Evolutionary conservation across 2,888 invertebrate species (phyloP).

Genomic region (Smittia aterrima): DNA sequence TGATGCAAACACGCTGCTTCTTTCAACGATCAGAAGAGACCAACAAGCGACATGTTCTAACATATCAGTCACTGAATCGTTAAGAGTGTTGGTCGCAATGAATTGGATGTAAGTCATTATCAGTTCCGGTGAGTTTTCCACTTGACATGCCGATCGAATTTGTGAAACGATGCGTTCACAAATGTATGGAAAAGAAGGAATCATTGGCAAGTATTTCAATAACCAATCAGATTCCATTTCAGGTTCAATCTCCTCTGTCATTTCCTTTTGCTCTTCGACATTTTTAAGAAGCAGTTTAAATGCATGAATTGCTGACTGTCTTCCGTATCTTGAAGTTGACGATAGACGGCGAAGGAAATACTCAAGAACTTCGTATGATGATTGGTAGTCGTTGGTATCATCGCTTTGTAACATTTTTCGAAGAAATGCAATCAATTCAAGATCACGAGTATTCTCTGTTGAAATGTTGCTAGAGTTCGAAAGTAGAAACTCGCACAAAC

Average conservation of each 20-base stretch:
- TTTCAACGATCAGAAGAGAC: slow-evolving; percentile 86
- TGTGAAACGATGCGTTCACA: slow-evolving; percentile 68
- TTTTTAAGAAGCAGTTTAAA: slow-evolving; percentile 65
- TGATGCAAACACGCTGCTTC: slow-evolving; percentile 80
- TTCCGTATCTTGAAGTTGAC: slow-evolving; percentile 73
- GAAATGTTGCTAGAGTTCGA: slow-evolving; percentile 65
- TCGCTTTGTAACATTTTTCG: slow-evolving; percentile 56
- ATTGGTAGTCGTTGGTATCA: slow-evolving; percentile 56
- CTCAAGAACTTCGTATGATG: slow-evolving; percentile 81
- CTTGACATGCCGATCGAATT: slow-evolving; percentile 82
- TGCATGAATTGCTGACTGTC: slow-evolving; percentile 70
- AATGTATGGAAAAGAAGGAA: slow-evolving; percentile 75
- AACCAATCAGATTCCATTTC: slow-evolving; percentile 56
- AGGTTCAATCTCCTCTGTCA: slow-evolving; percentile 53
- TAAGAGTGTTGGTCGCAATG: slow-evolving; percentile 70
- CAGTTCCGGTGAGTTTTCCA: slow-evolving; percentile 78
- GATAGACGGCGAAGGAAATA: slow-evolving; percentile 84
- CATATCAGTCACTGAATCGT: slow-evolving; percentile 65
- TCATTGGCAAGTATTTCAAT: slow-evolving; percentile 64
- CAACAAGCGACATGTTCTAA: slow-evolving; percentile 75
- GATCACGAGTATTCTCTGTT: slow-evolving; percentile 65
- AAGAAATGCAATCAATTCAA: slow-evolving; percentile 65
- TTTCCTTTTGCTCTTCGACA: slow-evolving; percentile 47
- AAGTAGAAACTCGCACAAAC: slow-evolving; percentile 92
- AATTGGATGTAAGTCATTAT: slow-evolving; percentile 81